Conservation (phyloP, 2,888 invertebrate genomes). For the Prosapia bicincta region DNA sequence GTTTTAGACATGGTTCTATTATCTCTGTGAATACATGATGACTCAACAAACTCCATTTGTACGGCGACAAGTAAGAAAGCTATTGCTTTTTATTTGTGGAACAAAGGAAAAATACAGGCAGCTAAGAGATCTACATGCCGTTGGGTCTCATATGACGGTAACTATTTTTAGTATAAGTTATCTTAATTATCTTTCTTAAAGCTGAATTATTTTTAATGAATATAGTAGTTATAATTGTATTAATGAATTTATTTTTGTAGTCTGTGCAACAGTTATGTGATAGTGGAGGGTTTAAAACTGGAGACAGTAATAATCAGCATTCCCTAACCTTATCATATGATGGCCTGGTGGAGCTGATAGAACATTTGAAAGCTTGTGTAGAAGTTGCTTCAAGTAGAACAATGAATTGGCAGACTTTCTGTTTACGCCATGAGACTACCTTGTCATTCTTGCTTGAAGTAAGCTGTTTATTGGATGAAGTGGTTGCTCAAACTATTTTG, state of each 20-base stretch:
- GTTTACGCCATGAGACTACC: constrained; percentile 69
- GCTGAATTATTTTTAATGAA: not conserved
- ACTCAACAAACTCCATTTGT: constrained; percentile 86
- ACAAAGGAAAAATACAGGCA: constrained; percentile 95
- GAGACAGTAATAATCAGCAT: constrained; percentile 9
- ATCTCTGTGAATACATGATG: constrained; percentile 94
- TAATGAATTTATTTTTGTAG: constrained; percentile 50
- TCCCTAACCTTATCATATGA: constrained; percentile 57
- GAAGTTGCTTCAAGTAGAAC: constrained; percentile 82
- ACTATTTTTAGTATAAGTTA: not conserved
- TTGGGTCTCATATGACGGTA: constrained; percentile 83
- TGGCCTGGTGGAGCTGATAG: constrained; percentile 88
- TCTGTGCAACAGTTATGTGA: constrained; percentile 44
- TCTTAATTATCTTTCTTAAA: not conserved
- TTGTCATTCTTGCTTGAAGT: constrained; percentile 72
- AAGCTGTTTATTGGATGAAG: constrained; percentile 83
- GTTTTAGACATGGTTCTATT: constrained; percentile 70
- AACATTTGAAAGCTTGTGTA: constrained; percentile 89
- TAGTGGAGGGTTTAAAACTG: constrained; percentile 19
- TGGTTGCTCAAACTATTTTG: constrained; percentile 84
- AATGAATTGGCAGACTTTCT: constrained; percentile 93
- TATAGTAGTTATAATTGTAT: not conserved
- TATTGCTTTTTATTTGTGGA: constrained; percentile 88
- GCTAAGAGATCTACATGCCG: constrained; percentile 87
- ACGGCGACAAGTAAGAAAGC: constrained; percentile 86